Evolutionary conservation across 1,140 invertebrate species (phyloP).

Genomic region (Drosophila parvula): DNA sequence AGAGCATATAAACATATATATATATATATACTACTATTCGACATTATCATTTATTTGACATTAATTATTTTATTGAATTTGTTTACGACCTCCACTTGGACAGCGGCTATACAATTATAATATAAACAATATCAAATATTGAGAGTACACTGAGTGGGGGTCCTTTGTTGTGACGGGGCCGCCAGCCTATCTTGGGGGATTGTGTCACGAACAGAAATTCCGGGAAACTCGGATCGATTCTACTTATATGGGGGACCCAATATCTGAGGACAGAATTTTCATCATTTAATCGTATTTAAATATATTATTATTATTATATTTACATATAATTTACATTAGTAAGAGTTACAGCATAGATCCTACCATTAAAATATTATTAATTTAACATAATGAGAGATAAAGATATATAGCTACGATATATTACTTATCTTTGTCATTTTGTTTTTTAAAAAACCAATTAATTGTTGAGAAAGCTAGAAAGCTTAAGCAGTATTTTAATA

Average conservation of each 20-base stretch:
- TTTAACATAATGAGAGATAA: not conserved
- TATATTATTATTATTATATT: too few species aligned
- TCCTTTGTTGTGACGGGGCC: constrained; percentile 6
- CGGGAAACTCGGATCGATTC: constrained; percentile 21
- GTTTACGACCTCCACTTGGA: constrained; percentile 30
- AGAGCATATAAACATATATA: too few species aligned
- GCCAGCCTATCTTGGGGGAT: constrained; percentile 15
- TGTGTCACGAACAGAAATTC: constrained; percentile 11
- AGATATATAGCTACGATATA: not conserved
- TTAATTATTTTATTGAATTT: constrained; percentile 47
- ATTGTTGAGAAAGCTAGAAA: too few species aligned
- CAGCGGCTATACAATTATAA: constrained; percentile 15
- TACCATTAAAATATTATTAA: not conserved
- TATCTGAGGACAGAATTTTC: too few species aligned
- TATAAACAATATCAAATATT: constrained; percentile 42
- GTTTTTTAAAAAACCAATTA: too few species aligned
- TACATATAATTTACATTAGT: too few species aligned
- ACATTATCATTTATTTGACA: constrained; percentile 43
- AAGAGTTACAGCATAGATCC: too few species aligned
- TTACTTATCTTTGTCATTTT: not conserved
- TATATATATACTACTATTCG: not conserved
- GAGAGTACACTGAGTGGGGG: not conserved
- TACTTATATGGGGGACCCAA: too few species aligned
- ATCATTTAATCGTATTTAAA: too few species aligned
- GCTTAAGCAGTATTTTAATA: too few species aligned